These are phyloP conservation scores for Orthonevra nobilis DNA, from an alignment of 2,888 invertebrate genomes.

Conservation along the genomic window DNA sequence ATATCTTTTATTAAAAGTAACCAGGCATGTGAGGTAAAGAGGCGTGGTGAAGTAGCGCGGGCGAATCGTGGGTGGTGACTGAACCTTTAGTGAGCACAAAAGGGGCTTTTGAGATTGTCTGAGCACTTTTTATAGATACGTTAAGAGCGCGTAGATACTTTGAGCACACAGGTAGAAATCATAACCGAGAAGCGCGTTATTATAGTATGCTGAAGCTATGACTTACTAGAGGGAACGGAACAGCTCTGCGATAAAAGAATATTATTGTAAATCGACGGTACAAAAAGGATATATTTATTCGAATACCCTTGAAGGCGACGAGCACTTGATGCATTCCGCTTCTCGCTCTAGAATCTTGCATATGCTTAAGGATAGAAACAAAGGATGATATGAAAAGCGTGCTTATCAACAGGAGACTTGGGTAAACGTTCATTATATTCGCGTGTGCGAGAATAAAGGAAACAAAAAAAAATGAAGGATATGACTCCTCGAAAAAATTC, in stretches of 20 bases:
- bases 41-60: not conserved
- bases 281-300: conserved; percentile 68
- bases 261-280: conserved; percentile 66
- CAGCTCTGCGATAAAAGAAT: conserved; percentile 47
- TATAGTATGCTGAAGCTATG: too few relatives aligned
- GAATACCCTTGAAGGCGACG: conserved; percentile 64
- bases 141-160: conserved; percentile 8
- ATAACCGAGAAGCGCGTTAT: conserved; percentile 1
- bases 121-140: conserved; percentile 56
- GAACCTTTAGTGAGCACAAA: conserved; percentile 63
- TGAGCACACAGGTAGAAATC: conserved; percentile 42
- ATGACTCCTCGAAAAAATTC: conserved; percentile 7
- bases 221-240: conserved; percentile 18
- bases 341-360: not conserved
- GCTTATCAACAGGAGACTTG: conserved; percentile 32
- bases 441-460: conserved; percentile 11
- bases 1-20: conserved; percentile 68
- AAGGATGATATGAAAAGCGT: conserved; percentile 33
- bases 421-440: conserved; percentile 45
- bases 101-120: conserved; percentile 61
- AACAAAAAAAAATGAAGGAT: conserved; percentile 18
- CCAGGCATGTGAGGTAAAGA: conserved; percentile 34
- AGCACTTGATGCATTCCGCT: conserved; percentile 52
- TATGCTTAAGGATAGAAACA: not conserved
- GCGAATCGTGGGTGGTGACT: conserved; percentile 21